Evolutionary conservation across 2,888 invertebrate genomes (phyloP).

Genomic region (Pachliopta kotzebuea): DNA sequence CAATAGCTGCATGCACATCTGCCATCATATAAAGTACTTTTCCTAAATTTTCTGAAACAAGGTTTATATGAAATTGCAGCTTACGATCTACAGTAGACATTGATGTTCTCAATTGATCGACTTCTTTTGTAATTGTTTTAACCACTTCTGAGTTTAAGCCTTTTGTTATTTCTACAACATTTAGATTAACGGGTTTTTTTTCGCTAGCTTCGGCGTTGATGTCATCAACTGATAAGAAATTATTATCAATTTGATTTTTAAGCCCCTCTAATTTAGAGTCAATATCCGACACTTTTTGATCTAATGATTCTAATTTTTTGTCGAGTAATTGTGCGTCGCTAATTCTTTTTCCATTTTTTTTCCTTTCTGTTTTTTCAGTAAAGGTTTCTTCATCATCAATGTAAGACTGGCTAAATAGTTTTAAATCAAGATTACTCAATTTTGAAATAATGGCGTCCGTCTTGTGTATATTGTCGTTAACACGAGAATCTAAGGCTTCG

Average conservation of each 20-base stretch:
- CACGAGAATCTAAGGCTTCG: conserved; percentile 89
- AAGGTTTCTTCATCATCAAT: conserved; percentile 57
- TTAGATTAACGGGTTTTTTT: conserved; percentile 91
- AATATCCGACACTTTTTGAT: conserved; percentile 91
- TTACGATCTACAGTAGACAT: conserved; percentile 90
- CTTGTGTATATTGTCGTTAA: conserved; percentile 91
- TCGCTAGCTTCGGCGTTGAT: conserved; percentile 93
- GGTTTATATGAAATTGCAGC: conserved; percentile 90
- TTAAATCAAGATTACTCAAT: conserved; percentile 86
- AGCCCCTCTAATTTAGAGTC: conserved; percentile 88
- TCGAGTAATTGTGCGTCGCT: conserved; percentile 79
- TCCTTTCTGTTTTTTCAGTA: conserved; percentile 53
- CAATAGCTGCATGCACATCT: conserved; percentile 91
- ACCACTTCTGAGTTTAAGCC: conserved; percentile 90
- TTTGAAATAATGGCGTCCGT: conserved; percentile 91
- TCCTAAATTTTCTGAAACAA: conserved; percentile 90
- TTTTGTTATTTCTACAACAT: conserved; percentile 90
- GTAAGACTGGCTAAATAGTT: conserved; percentile 83
- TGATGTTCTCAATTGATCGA: conserved; percentile 88
- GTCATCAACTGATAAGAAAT: conserved; percentile 89
- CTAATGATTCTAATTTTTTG: conserved; percentile 85
- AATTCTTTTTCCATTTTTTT: conserved; percentile 42
- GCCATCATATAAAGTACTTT: conserved; percentile 89
- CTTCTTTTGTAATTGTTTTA: conserved; percentile 89
- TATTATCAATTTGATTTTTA: conserved; percentile 91